Evolutionary conservation across 2,888 invertebrate genomes (phyloP), one percentile per base, ranked within the genome.

Genomic region (Amphimallon solstitiale): DNA sequence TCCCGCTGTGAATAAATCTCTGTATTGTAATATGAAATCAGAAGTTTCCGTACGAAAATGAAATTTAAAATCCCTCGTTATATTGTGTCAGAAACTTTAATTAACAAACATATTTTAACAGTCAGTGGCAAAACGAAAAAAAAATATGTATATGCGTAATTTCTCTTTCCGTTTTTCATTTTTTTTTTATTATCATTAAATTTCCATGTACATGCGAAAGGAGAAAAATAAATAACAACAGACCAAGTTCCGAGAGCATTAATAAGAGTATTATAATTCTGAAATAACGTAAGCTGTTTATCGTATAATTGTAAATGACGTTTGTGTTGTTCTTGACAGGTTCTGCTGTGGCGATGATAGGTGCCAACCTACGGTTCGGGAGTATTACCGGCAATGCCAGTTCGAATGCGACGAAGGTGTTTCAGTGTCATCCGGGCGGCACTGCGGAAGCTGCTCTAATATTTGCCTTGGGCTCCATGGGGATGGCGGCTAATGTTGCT

Each of bases 391-490:
- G 89, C 63, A 88, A 90, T 76, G 87, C 88, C 74, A 88, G 88
- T 15, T 85, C 88, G 63, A 88, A 90, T 76, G 85, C 89, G 63
- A 90, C 89, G 74, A 89, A 89, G 81, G 88, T 90, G 68, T 88
- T 91, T 81, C 89, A 90, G 78, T 93, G 93, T 78, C 92, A 92
- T 76, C 92, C 93, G 37, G 92, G 92, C 9, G 92, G 92, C 65
- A 89, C 90, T 17, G 90, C 92, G 1, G 92, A 92, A 80, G 93
- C 93, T 2, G 90, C 90, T 1, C 88, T 93, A 14, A 88, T 93
- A 72, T 88, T 93, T 75, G 89, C 91, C 52, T 86, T 93, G 7
- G 92, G 91, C 2, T 87, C 90, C 2, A 85, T 93, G 69, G 93
- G 93, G 65, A 92, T 93, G 87, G 89, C 90, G 0, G 92, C 93